These are phyloP conservation scores for Orchesella cincta DNA, from an alignment of 1,140 invertebrate genomes.

Conservation along the genomic window DNA sequence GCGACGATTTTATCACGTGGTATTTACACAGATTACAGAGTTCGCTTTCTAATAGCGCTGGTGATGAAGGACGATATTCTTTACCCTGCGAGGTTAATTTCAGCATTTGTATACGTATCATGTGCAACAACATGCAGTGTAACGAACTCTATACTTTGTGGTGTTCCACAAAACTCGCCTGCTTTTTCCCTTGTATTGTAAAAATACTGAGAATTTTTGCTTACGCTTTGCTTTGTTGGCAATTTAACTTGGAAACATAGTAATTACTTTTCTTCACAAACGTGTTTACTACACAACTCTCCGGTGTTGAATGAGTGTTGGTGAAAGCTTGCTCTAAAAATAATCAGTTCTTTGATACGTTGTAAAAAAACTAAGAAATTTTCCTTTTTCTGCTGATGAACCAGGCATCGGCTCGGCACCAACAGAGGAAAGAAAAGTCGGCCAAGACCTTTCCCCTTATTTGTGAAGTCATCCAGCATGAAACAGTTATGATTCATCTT, in stretches of 20 bases:
- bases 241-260: neutral
- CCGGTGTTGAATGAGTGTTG: neutral
- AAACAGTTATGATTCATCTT: neutral
- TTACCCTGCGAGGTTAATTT: no score
- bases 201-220: no score
- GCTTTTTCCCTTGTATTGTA: neutral
- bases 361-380: no score
- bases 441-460: neutral
- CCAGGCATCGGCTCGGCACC: no score
- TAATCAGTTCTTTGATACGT: neutral
- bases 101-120: no score
- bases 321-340: neutral
- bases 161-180: neutral
- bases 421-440: no score
- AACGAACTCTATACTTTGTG: no score
- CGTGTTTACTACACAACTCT: neutral
- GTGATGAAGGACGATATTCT: neutral
- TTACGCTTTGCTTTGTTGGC: no score
- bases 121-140: no score
- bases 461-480: neutral
- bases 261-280: neutral
- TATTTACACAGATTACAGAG: constrained; percentile 23
- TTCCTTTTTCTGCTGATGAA: no score
- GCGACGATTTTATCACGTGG: constrained; percentile 24
- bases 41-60: neutral